Base-by-base conservation (phyloP, 2,888 invertebrate genomes). In the Zelleria hepariella region DNA sequence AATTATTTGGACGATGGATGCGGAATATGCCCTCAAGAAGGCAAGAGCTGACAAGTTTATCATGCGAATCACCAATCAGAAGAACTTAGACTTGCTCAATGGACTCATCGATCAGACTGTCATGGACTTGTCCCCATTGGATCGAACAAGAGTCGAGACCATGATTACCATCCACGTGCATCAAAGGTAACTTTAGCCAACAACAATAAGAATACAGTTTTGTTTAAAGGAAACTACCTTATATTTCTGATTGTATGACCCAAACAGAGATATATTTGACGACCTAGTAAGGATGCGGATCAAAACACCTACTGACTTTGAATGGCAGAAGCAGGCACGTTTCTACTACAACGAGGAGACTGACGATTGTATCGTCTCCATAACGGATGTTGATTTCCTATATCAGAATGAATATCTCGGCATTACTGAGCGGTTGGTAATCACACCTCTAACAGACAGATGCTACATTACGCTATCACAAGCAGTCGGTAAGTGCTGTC, bases 101-200 rank as follows among this genome's bases (percentile, higher is more conserved):
- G 90, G 91, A 57, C 91, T 97, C 1, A 97, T 97, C 69, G 96
- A 96, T 68, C 91, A 94, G 67, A 97, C 96, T 0, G 93, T 96
- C 0, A 93, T 91, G 69, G 95, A 96, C 78, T 83, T 97, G 55
- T 88, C 90, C 0, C 91, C 92, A 66, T 90, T 95, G 69, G 93
- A 94, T 65, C 90, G 96, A 72, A 91, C 93, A n/a, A 93, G 94
- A 72, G 94, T 92, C 64, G 96, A 97, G 77, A 96, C 96, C 1
- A 93, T 96, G 91, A 95, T 97, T 56, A 97, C 96, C 0, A 96
- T 97, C 71, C 96, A 97, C 73, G 95, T 97, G 0, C 97, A 97
- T 90, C 97, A 97, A 83, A 92, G 94, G 92, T 92, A 15, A 15
- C 15, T 42, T 42, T 42, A 15, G 15, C 1, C 32, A 42, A 42